phyloP scores from a whole-genome alignment of 2,113 vertebrate genomes.

The Gorsachius goisagi region DNA sequence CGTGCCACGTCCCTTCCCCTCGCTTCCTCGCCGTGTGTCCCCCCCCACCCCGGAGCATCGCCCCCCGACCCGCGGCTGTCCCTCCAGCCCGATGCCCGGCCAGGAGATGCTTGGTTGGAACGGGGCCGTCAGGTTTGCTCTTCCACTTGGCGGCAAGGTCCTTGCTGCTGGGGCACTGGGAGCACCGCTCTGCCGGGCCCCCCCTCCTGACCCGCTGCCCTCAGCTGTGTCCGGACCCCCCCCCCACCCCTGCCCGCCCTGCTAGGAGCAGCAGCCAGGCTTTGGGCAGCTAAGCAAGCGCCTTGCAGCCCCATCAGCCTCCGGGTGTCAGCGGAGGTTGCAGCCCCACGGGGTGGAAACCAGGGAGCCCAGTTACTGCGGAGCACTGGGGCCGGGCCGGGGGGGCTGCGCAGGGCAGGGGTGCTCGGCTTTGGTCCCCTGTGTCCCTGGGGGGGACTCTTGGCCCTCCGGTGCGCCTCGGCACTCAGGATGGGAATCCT shows the following conservation, averaged over 20 bases:
- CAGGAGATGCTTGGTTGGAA: neutral
- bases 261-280: neutral
- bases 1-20: accelerated
- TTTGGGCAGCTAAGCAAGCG: neutral
- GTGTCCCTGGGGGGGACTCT: too few species aligned
- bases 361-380: neutral
- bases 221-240: accelerated
- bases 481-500: neutral
- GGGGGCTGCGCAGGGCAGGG: neutral
- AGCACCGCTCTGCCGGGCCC: neutral
- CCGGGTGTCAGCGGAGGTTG: neutral
- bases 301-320: neutral
- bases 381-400: neutral
- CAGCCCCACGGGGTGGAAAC: neutral
- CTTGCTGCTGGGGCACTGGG: neutral
- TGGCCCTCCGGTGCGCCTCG: neutral
- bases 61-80: accelerated
- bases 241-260: neutral
- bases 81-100: neutral
- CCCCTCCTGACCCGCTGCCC: neutral
- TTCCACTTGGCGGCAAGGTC: neutral
- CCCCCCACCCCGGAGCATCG: accelerated
- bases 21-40: neutral
- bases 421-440: neutral
- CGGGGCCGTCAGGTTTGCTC: neutral